Base-by-base conservation (phyloP, 2,888 invertebrate genomes). In the Pseudeuparius sepicola region DNA sequence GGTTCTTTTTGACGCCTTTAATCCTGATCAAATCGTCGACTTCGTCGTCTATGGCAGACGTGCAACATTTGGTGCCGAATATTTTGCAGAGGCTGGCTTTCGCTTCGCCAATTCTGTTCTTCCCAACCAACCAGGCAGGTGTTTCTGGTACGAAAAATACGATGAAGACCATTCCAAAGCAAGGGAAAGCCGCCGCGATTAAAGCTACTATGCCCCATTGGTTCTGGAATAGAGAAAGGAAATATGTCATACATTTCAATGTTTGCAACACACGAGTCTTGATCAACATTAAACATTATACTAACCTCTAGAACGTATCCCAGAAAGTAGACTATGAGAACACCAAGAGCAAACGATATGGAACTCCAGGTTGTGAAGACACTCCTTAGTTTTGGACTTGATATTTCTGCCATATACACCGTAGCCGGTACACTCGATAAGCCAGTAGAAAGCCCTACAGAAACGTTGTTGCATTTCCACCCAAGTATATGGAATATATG, bases 341-440 rank as follows among this genome's bases (percentile, higher is more conserved):
- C 63, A 4, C 71, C 71, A 3, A 62, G 32, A 2, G 71, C 64
- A 25, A 71, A 66, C 14, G 63, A 58, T 2, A 69, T 57, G 9
- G 69, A 68, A 3, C 67, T 65, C 67, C 72, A 71, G 0, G 71
- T 70, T 6, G 68, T 65, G 30, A 73, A 61, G 24, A 67, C 64
- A 5, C 67, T 61, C 39, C 71, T 51, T 39, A 68, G 52, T 29
- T 60, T 56, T 0, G 65, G 51, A 2, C 60, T 59, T 0, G 68
- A 57, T 4, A 69, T 55, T 51, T 73, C 73, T 1, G 69, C 68
- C 43, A 67, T 62, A 45, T 73, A 73, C 12, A 71, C 65, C 0
- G 70, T 64, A 1, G 71, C 65, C 1, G 72, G 68, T 6, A 66
- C 64, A 25, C 70, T 66, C 2, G 68, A 65, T 33, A 72, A 50